phyloP scores from a whole-genome alignment of 2,797 vertebrate genomes.

The Emydoidea blandingii region DNA sequence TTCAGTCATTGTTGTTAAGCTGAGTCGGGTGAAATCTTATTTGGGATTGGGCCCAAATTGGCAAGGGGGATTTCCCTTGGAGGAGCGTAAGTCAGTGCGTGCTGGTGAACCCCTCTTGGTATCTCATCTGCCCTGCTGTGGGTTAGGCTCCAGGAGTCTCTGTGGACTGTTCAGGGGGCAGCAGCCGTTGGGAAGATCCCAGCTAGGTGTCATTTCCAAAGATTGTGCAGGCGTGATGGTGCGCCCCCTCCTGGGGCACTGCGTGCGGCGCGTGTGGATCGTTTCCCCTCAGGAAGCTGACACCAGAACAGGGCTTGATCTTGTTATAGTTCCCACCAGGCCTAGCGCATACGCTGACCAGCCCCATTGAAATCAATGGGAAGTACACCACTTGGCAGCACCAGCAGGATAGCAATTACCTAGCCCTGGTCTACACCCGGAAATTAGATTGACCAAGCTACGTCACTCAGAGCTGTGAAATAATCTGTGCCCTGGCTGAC shows the following conservation, averaged over 20 bases:
- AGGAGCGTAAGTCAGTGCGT: slow-evolving; percentile 55
- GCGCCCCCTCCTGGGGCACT: background rate
- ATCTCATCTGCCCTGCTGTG: slow-evolving; percentile 38
- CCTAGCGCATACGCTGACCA: background rate
- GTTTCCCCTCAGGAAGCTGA: background rate
- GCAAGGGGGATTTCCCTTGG: slow-evolving; percentile 66
- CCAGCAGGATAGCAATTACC: background rate
- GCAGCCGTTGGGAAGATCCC: background rate
- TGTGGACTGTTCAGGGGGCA: slow-evolving; percentile 46
- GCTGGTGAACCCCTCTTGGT: slow-evolving; percentile 53
- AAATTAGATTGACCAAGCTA: too few species aligned
- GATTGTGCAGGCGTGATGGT: background rate
- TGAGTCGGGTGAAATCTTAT: slow-evolving; percentile 73
- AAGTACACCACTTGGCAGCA: background rate
- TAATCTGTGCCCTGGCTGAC: too few species aligned
- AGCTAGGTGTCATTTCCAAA: background rate
- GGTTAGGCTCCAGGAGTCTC: slow-evolving; percentile 47
- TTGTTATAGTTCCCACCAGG: background rate
- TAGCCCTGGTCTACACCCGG: too few species aligned
- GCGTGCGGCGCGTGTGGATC: background rate
- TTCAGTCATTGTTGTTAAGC: too few species aligned
- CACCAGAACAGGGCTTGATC: background rate
- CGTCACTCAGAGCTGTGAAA: too few species aligned
- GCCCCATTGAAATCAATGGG: background rate
- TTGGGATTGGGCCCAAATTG: slow-evolving; percentile 70